A percentile compares a stretch with the other conserved stretches of the same genome.
These are phyloP conservation scores for Megalops atlanticus DNA, from an alignment of 2,113 vertebrate genomes.

Conservation along the genomic window DNA sequence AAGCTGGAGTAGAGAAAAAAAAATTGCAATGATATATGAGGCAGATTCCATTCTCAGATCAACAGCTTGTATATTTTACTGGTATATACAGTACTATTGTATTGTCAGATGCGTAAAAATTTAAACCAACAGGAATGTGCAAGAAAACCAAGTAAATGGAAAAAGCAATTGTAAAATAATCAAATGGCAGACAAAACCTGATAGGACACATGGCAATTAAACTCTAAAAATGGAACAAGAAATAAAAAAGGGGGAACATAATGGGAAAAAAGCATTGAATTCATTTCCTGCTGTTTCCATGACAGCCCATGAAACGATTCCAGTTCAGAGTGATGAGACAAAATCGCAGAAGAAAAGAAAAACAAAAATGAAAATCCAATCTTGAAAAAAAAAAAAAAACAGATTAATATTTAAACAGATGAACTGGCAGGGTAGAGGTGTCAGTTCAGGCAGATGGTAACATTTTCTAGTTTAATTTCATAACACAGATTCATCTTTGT, in stretches of 20 bases:
- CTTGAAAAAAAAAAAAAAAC: conserved; percentile 18
- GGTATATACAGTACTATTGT: not conserved
- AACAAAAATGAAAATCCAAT: conserved; percentile 24
- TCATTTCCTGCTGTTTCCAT: conserved; percentile 32
- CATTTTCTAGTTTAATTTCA: conserved; percentile 18
- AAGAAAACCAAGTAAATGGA: conserved; percentile 21
- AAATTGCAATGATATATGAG: not conserved
- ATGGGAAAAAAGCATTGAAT: conserved; percentile 23
- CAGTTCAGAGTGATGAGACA: conserved; percentile 14
- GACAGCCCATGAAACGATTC: conserved; percentile 30
- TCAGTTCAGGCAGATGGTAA: conserved; percentile 18
- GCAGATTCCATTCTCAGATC: not conserved
- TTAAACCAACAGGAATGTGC: conserved; percentile 13
- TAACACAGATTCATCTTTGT: not conserved
- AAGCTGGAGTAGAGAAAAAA: not conserved
- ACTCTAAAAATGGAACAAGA: conserved; percentile 23
- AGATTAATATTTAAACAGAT: conserved; percentile 23
- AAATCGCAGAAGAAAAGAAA: conserved; percentile 18
- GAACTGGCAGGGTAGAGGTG: not conserved
- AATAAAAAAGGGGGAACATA: not conserved
- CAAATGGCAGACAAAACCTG: conserved; percentile 28
- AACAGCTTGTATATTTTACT: not conserved
- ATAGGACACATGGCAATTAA: conserved; percentile 35
- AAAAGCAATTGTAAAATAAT: conserved; percentile 32
- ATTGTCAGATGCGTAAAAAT: conserved; percentile 21